Evolutionary conservation across 2,797 vertebrate species (phyloP), one percentile per base, ranked within the genome.

Genomic region (Melanogrammus aeglefinus): DNA sequence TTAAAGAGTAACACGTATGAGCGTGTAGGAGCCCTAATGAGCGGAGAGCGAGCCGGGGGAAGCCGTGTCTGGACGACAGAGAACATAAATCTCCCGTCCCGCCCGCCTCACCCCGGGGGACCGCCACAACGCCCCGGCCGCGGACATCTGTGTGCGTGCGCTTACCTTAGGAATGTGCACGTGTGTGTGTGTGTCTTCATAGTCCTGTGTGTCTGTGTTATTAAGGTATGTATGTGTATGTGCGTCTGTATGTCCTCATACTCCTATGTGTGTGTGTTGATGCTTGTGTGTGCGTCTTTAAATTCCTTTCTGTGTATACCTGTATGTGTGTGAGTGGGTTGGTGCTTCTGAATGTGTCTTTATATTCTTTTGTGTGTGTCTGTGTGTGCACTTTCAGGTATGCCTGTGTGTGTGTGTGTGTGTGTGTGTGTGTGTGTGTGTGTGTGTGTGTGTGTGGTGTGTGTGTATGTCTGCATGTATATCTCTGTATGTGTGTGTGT

Each of bases 31-130:
- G 88, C 87, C 80, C 85, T 93, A 93, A 93, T 92, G 92, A 93
- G 92, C 79, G 14, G 75, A 41, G 77, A 84, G 79, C 90, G 78
- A 80, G 88, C 88, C 7, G 36, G 73, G 86, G 84, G 86, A 85
- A 91, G 87, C 88, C 73, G 80, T 81, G 87, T 86, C 83, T 84
- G 84, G 86, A 88, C 90, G 90, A 91, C 88, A 91, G 88, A 87
- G 89, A 91, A 92, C 92, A 93, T 93, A 93, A 92, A 93, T 93
- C 92, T 93, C 90, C 85, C 89, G 92, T 90, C 87, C 89, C 73
- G 83, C 84, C 84, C 83, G 36, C 83, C n/a, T 81, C 27, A 13
- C 88, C 87, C 90, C 18, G 77, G 91, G 91, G 91, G 88, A 82
- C 47, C 29, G 16, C 31, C 81, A 81, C 75, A 24, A 36, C 89